Conservation (phyloP, 2,113 vertebrate species). For the Formicarius rufipectus region DNA sequence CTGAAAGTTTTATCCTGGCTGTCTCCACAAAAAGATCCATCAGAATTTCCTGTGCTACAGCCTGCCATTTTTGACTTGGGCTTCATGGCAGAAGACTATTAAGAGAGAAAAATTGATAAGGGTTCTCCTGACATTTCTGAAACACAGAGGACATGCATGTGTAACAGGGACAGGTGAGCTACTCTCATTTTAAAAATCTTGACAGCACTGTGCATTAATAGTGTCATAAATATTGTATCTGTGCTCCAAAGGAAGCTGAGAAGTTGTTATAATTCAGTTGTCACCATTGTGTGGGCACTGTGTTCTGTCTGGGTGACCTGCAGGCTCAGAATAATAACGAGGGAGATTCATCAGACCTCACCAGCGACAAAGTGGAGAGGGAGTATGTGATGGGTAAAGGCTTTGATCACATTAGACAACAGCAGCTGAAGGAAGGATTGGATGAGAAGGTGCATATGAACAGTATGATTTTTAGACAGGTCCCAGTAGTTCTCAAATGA, state of each 20-base stretch:
- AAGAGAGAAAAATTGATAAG: slow-evolving; percentile 45
- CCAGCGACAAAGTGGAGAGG: slow-evolving; percentile 10
- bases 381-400: slow-evolving; percentile 12
- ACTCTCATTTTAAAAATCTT: slow-evolving; percentile 37
- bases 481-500: background rate
- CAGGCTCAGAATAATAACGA: slow-evolving; percentile 49
- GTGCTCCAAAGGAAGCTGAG: slow-evolving; percentile 31
- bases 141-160: background rate
- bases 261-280: slow-evolving; percentile 55
- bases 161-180: slow-evolving; percentile 43
- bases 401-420: slow-evolving; percentile 53
- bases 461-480: background rate
- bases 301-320: slow-evolving; percentile 43
- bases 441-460: background rate
- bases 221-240: slow-evolving; percentile 62
- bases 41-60: background rate
- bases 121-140: slow-evolving; percentile 34
- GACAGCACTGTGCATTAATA: slow-evolving; percentile 50
- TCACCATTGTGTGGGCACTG: slow-evolving; percentile 24
- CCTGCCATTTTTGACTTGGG: slow-evolving; percentile 19
- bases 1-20: background rate
- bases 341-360: slow-evolving; percentile 30
- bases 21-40: background rate
- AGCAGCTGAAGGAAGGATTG: slow-evolving; percentile 1
- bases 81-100: slow-evolving; percentile 6